These are phyloP conservation scores for Atractosteus spatula DNA, from an alignment of 2,113 vertebrate genomes.

Conservation along the genomic window DNA sequence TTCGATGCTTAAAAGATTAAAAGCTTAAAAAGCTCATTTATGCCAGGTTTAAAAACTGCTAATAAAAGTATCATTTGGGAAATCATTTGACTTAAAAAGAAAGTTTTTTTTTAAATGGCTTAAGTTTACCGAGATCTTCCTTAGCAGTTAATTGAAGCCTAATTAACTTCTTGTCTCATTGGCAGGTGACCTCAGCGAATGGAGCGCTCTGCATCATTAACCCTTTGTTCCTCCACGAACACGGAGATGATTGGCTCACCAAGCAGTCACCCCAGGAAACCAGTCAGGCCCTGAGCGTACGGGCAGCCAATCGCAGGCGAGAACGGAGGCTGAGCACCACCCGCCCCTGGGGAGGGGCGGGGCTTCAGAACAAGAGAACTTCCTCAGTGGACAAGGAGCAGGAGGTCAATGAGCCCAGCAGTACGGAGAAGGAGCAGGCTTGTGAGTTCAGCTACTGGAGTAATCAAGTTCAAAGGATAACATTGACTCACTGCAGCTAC, in stretches of 20 bases:
- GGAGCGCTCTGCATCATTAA: slow-evolving; percentile 77
- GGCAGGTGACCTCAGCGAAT: slow-evolving; percentile 51
- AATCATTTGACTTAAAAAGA: too few species aligned
- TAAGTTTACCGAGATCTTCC: too few species aligned
- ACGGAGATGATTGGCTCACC: slow-evolving; percentile 59
- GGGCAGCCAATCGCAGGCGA: background rate
- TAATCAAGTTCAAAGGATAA: too few species aligned
- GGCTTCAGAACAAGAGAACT: slow-evolving; percentile 43
- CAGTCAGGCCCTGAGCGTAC: background rate
- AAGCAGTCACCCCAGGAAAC: background rate
- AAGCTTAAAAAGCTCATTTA: too few species aligned
- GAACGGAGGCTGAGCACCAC: slow-evolving; percentile 52
- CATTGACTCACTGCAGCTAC: too few species aligned
- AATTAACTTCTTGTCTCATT: background rate
- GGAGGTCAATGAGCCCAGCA: background rate
- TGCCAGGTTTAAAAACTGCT: too few species aligned
- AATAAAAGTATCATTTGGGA: too few species aligned
- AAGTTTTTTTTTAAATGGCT: too few species aligned
- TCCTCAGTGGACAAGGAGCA: slow-evolving; percentile 50
- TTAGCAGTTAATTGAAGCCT: too few species aligned
- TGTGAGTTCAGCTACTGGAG: background rate
- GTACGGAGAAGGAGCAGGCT: slow-evolving; percentile 34
- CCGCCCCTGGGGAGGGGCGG: slow-evolving; percentile 49
- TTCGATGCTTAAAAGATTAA: too few species aligned
- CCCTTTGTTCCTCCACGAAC: slow-evolving; percentile 75